Percentiles rank a stretch among this genome's conserved stretches.
Conservation (phyloP, 2,888 invertebrate genomes). For the Rugalucina vietnamica region DNA sequence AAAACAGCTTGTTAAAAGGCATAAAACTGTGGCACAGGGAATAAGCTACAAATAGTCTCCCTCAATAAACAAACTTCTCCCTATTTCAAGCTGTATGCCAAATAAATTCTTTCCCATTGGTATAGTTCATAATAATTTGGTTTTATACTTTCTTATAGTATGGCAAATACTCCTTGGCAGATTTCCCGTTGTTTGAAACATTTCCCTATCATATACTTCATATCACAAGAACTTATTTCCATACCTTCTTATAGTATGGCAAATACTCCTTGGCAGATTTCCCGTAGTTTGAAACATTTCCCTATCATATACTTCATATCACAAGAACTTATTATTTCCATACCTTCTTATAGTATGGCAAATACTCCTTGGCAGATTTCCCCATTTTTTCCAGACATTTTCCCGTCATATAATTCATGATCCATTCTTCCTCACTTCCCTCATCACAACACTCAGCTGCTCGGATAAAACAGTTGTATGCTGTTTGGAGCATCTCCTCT, state of each 20-base stretch:
- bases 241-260: slow-evolving; percentile 90
- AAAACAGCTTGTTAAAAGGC: too few species aligned
- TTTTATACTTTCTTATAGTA: slow-evolving; percentile 90
- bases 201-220: slow-evolving; percentile 98
- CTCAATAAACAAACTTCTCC: too few species aligned
- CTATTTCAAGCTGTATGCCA: too few species aligned
- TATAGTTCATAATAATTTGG: background rate
- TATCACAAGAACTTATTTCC: too few species aligned
- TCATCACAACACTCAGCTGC: slow-evolving; percentile 84
- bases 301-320: slow-evolving; percentile 98
- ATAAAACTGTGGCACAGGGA: too few species aligned
- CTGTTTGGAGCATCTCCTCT: slow-evolving; percentile 91
- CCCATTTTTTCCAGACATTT: slow-evolving; percentile 95
- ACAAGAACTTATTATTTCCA: background rate
- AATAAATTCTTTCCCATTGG: background rate
- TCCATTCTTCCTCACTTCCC: slow-evolving; percentile 93
- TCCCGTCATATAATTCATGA: slow-evolving; percentile 97
- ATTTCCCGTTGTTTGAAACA: slow-evolving; percentile 93
- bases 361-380: slow-evolving; percentile 89
- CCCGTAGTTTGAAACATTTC: slow-evolving; percentile 95
- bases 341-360: slow-evolving; percentile 91
- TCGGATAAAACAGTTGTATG: slow-evolving; percentile 90
- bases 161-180: slow-evolving; percentile 90
- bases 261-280: slow-evolving; percentile 90
- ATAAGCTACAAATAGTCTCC: too few species aligned